These are phyloP conservation scores for Cochlearius cochlearius DNA, from an alignment of 2,113 vertebrate genomes.

Conservation along the genomic window DNA sequence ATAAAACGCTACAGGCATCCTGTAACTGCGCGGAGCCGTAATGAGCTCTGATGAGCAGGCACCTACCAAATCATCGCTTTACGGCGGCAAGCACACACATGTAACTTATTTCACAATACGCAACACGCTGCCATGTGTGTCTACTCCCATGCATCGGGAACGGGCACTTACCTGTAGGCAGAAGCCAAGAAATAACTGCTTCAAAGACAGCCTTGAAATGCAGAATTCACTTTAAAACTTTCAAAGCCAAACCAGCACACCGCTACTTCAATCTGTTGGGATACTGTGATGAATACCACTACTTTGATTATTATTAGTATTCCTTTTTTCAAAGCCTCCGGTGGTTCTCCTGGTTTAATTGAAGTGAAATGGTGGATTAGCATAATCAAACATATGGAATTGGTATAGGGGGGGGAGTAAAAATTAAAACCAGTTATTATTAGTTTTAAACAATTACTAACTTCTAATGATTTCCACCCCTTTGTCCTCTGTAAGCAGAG, in stretches of 20 bases:
- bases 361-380: neutral
- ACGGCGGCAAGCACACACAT: neutral
- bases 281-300: neutral
- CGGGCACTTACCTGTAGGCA: neutral
- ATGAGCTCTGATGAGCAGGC: neutral
- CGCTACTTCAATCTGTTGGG: fast-evolving
- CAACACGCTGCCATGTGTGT: neutral
- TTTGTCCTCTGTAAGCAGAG: neutral
- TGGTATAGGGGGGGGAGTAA: neutral
- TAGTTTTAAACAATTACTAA: neutral
- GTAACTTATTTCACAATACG: neutral
- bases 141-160: neutral
- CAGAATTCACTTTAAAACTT: neutral
- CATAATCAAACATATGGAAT: neutral
- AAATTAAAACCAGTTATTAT: neutral
- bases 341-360: neutral
- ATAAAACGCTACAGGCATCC: neutral
- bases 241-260: neutral
- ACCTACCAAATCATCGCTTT: neutral
- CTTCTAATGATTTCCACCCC: neutral
- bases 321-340: neutral
- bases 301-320: neutral
- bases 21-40: fast-evolving
- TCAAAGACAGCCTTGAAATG: neutral
- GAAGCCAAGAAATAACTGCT: neutral